Conservation (phyloP, 2,113 vertebrate genomes). For the Clarias magur region DNA sequence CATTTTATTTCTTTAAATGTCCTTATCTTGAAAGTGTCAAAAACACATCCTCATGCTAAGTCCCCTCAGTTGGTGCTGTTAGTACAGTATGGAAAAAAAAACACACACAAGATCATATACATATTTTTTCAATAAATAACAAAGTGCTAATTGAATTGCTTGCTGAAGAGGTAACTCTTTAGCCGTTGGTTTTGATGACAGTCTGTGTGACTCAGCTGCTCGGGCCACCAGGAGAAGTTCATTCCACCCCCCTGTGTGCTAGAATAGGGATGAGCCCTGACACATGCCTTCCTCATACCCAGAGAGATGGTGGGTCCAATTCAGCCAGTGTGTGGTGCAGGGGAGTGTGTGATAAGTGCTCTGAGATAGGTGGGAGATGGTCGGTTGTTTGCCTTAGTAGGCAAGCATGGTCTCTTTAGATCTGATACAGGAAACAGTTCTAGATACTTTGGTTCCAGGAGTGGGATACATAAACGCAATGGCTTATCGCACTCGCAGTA, state of each 20-base stretch:
- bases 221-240: not conserved
- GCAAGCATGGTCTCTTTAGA: not conserved
- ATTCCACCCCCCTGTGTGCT: not conserved
- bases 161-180: not conserved
- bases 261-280: not conserved
- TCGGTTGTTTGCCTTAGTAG: not conserved
- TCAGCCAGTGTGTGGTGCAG: not conserved
- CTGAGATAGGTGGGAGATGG: not conserved
- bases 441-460: not conserved
- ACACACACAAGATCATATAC: not conserved
- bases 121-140: not conserved
- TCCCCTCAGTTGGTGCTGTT: not conserved
- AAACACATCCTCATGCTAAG: too few species aligned
- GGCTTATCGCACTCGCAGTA: not conserved
- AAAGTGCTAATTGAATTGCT: constrained; percentile 3
- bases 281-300: not conserved
- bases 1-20: not conserved
- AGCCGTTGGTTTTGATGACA: not conserved
- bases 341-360: not conserved
- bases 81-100: not conserved
- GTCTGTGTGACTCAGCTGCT: not conserved
- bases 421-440: not conserved
- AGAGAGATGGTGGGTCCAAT: not conserved
- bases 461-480: not conserved
- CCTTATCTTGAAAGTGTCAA: too few species aligned